Evolutionary conservation across 2,113 vertebrate genomes (phyloP).

Genomic region (Mastomys natalensis): DNA sequence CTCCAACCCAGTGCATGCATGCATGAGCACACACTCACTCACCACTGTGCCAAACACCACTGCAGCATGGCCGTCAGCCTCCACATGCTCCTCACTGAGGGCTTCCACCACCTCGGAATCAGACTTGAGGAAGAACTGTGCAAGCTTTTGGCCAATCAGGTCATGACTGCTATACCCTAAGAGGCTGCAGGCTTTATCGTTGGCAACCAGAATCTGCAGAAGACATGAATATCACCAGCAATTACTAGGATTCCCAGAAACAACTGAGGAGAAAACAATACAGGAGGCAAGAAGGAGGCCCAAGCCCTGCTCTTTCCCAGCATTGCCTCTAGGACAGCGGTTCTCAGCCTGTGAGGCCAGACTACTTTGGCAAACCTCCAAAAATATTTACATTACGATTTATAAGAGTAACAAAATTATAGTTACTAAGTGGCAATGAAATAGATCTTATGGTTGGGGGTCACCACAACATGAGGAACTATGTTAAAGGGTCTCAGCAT

Average conservation of each 20-base stretch:
- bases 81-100: conserved; percentile 87
- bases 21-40: conserved; percentile 13
- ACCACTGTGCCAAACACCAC: conserved; percentile 93
- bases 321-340: background rate
- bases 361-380: background rate
- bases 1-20: background rate
- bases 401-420: background rate
- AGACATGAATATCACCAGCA: background rate
- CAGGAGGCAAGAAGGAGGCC: too few species aligned
- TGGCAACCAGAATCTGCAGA: conserved; percentile 92
- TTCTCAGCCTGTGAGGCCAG: background rate
- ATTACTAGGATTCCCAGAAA: background rate
- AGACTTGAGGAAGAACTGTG: conserved; percentile 89
- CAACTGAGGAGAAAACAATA: background rate
- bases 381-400: background rate
- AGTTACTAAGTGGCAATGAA: background rate
- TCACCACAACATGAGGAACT: background rate
- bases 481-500: background rate
- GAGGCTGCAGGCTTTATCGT: conserved; percentile 92
- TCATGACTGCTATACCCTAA: conserved; percentile 89
- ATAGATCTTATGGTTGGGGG: background rate
- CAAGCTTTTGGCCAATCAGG: conserved; percentile 91
- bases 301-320: background rate
- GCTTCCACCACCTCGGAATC: conserved; percentile 87
- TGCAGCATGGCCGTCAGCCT: conserved; percentile 82